These are phyloP conservation scores for Picus viridis DNA, from an alignment of 2,797 vertebrate genomes.

Conservation along the genomic window DNA sequence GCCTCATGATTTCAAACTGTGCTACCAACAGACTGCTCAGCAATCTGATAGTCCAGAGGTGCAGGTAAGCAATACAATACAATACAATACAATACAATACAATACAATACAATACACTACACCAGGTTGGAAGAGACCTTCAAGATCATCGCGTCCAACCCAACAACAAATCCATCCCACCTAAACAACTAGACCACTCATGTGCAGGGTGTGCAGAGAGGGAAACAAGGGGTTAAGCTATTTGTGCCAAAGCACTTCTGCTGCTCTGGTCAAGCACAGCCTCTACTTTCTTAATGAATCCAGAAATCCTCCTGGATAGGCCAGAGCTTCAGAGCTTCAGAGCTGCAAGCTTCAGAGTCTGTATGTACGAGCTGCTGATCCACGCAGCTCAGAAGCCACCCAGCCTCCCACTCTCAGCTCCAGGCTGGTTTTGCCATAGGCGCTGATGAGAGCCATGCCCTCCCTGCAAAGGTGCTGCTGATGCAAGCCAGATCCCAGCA, in stretches of 20 bases:
- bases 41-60: background rate
- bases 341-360: background rate
- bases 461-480: background rate
- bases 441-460: background rate
- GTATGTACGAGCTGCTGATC: background rate
- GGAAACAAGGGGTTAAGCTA: background rate
- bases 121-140: too few relatives aligned
- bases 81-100: too few relatives aligned
- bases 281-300: conserved; percentile 31
- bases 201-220: background rate
- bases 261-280: background rate
- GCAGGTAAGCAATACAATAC: background rate
- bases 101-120: too few relatives aligned
- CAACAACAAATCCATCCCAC: too few relatives aligned
- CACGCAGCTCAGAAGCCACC: background rate
- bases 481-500: fast-evolving
- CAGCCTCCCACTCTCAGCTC: background rate
- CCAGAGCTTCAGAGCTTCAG: conserved; percentile 17
- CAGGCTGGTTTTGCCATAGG: background rate
- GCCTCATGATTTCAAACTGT: background rate
- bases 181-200: too few relatives aligned
- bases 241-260: background rate
- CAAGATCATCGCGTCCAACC: too few relatives aligned
- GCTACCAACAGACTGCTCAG: background rate
- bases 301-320: conserved; percentile 7